Percentiles rank a stretch among this genome's conserved stretches.
Conservation (phyloP, 2,797 vertebrate species). For the Acomys russatus region DNA sequence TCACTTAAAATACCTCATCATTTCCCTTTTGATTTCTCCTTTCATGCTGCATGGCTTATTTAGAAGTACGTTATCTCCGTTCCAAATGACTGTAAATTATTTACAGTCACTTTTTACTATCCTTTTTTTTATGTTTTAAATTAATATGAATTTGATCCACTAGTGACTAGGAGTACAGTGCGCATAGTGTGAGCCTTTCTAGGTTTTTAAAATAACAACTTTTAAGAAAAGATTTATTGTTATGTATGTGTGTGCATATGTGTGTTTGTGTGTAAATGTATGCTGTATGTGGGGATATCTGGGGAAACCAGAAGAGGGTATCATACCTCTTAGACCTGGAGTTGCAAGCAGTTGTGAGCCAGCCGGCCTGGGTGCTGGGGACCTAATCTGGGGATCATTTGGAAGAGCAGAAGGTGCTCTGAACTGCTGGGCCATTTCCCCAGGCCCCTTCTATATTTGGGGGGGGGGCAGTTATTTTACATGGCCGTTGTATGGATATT, state of each 20-base stretch:
- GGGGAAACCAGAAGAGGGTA: background rate
- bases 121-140: background rate
- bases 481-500: background rate
- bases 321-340: no score
- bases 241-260: background rate
- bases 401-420: background rate
- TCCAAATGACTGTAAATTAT: constrained; percentile 4
- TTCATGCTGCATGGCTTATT: background rate
- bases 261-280: background rate
- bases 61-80: constrained; percentile 1
- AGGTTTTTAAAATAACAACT: background rate
- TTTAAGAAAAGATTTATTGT: background rate
- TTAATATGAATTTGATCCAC: background rate
- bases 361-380: no score
- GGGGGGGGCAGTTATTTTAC: background rate
- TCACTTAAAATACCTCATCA: constrained; percentile 41
- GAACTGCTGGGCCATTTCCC: background rate
- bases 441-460: background rate
- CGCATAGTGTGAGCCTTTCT: background rate
- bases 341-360: no score
- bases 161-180: background rate
- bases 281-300: background rate
- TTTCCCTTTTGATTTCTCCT: constrained; percentile 25
- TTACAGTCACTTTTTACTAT: background rate
- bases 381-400: no score